Percentiles rank a stretch among this genome's conserved stretches.
These are phyloP conservation scores for Stomatorhinus walkeri DNA, from an alignment of 2,797 vertebrate species.

Conservation along the genomic window DNA sequence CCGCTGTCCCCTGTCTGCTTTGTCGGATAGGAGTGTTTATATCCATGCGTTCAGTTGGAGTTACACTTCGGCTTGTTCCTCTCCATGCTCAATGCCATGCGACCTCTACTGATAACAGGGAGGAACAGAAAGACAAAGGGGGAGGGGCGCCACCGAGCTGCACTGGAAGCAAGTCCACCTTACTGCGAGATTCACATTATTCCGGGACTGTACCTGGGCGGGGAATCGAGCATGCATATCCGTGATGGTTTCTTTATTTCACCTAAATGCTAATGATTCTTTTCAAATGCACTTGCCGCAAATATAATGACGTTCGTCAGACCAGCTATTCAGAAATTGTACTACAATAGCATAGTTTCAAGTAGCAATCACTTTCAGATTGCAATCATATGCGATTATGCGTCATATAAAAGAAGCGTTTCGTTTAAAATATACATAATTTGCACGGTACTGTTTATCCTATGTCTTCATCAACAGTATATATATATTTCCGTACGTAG, in stretches of 20 bases:
- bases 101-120: constrained; percentile 60
- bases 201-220: neutral
- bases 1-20: constrained; percentile 50
- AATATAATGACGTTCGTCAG: neutral
- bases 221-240: neutral
- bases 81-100: constrained; percentile 52
- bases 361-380: neutral
- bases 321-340: neutral
- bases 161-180: neutral
- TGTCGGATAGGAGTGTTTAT: constrained; percentile 56
- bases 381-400: neutral
- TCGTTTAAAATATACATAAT: neutral
- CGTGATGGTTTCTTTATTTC: neutral
- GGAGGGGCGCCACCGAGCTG: neutral
- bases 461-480: neutral
- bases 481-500: neutral
- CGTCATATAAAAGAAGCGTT: neutral
- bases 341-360: neutral
- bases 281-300: neutral
- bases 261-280: constrained; percentile 3
- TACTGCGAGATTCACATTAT: neutral
- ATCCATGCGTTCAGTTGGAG: constrained; percentile 53
- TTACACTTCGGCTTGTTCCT: constrained; percentile 38
- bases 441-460: neutral
- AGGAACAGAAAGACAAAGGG: constrained; percentile 32